Evolutionary conservation across 1,140 invertebrate genomes (phyloP).

Genomic region (Lithobius niger): DNA sequence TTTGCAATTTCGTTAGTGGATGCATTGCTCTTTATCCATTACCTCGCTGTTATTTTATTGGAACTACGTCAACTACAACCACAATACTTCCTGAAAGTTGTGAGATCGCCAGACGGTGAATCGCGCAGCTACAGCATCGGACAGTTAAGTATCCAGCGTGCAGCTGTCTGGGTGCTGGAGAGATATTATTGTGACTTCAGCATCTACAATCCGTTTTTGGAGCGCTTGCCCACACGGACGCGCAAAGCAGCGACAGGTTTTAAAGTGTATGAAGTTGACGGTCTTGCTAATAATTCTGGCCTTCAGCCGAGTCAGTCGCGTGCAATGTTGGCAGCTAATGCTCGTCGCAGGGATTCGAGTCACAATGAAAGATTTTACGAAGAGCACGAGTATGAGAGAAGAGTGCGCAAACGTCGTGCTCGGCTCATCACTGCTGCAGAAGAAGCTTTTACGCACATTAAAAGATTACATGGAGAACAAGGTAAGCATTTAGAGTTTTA

Average conservation of each 20-base stretch:
- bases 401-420: conserved; percentile 78
- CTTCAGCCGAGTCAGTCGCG: conserved; percentile 40
- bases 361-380: conserved; percentile 97
- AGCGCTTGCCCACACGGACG: conserved; percentile 63
- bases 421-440: conserved; percentile 82
- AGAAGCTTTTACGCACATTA: conserved; percentile 94
- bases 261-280: conserved; percentile 95
- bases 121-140: conserved; percentile 61
- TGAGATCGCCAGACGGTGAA: conserved; percentile 85
- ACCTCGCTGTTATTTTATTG: conserved; percentile 79
- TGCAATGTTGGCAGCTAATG: conserved; percentile 51
- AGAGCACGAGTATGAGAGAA: conserved; percentile 88
- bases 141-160: conserved; percentile 83
- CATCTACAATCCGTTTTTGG: conserved; percentile 91
- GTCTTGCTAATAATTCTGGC: conserved; percentile 24
- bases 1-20: conserved; percentile 84
- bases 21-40: conserved; percentile 88
- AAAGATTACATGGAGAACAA: conserved; percentile 40
- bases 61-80: conserved; percentile 83
- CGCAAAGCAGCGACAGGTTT: conserved; percentile 44
- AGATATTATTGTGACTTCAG: conserved; percentile 93
- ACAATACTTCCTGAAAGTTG: conserved; percentile 75
- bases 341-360: conserved; percentile 57
- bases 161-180: conserved; percentile 84
- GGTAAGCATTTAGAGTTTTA: conserved; percentile 20